Evolutionary conservation across 2,113 vertebrate genomes (phyloP).

Genomic region (Pongo abelii): DNA sequence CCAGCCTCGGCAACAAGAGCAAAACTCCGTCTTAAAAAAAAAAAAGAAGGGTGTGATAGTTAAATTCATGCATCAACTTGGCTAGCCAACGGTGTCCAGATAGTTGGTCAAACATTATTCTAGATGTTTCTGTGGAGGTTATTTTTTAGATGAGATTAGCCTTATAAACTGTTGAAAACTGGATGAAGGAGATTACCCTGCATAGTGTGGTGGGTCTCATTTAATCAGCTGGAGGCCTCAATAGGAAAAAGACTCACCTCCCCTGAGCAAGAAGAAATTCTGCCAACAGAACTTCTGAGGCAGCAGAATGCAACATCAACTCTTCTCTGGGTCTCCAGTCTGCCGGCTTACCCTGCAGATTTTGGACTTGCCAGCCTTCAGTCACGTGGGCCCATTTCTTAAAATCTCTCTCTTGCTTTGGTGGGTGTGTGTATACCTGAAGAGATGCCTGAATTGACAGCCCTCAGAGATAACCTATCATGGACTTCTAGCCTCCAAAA

Average conservation of each 20-base stretch:
- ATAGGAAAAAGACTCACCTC: not conserved
- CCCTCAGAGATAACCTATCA: not conserved
- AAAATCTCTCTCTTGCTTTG: not conserved
- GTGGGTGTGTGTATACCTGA: not conserved
- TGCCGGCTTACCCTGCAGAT: not conserved
- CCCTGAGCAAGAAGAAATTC: not conserved
- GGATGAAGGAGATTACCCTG: not conserved
- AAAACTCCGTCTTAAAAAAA: no score
- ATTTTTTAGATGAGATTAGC: not conserved
- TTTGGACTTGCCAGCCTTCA: not conserved
- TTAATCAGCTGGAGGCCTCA: not conserved
- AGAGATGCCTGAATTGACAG: not conserved
- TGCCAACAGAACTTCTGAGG: not conserved
- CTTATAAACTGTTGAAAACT: not conserved
- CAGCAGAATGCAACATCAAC: not conserved
- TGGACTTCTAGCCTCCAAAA: not conserved
- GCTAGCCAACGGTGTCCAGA: not conserved
- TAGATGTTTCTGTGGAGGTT: not conserved
- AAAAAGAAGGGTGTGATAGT: not conserved
- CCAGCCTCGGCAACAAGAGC: no score
- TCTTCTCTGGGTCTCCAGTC: not conserved
- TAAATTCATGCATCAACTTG: not conserved
- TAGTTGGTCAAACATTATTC: not conserved
- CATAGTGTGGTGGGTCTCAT: not conserved
- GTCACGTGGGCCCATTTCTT: not conserved